Evolutionary conservation across 2,113 vertebrate genomes (phyloP), one percentile per base, ranked within the genome.

Genomic region (Pantherophis guttatus): DNA sequence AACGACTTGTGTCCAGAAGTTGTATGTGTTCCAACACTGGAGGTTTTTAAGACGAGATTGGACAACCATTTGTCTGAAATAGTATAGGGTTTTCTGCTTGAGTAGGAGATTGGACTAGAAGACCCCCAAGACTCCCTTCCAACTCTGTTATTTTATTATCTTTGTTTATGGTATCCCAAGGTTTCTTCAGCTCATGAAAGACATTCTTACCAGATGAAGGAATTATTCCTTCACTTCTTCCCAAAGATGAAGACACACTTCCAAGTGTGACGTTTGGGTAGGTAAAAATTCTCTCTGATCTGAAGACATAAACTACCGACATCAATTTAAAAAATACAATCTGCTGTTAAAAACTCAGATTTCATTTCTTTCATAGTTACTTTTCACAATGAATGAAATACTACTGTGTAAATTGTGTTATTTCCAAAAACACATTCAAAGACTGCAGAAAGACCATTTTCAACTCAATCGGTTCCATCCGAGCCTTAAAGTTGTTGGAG

Each of bases 111-210:
- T 58, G 21, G 57, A 9, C 21, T 58, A 58, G 7, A 24, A 58
- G 8, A 58, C 21, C 19, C 57, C 57, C 6, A 58, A 58, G 57
- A 0, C 44, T 50, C 48, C 48, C 48, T 58, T 58, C 57, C 57
- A 58, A 58, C 8, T 58, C 57, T 58, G 21, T 24, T 58, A 58
- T 58, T 58, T 8, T 58, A 23, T 58, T 23, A 58, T 97, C 97
- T 97, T 97, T 98, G 97, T 98, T 98, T 98, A 97, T 97, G 97
- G 98, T 98, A 98, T 98, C 97, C 97, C 97, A 98, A 98, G 97
- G 96, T 98, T 96, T 97, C 97, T 95, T 90, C 92, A 94, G 95
- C 95, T 97, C 23, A 95, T 8, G 59, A 62, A 93, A 89, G 21
- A n/a, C 94, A 87, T 86, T 93, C 96, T 92, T 96, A 93, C 91